Conservation (phyloP, 2,888 invertebrate species). For the Mycalesis mineus region DNA sequence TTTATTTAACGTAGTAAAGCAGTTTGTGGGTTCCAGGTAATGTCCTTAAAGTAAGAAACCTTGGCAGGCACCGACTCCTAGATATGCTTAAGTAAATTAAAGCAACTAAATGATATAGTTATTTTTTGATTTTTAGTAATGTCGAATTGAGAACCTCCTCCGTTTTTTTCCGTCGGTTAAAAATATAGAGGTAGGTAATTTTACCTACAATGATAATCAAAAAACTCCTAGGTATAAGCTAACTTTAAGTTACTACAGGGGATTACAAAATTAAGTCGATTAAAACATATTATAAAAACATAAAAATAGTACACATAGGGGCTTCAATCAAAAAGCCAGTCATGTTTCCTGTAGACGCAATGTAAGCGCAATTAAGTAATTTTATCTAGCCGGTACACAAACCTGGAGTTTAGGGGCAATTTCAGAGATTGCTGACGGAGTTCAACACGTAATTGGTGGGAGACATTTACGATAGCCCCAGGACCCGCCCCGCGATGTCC, state of each 20-base stretch:
- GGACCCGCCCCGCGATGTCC: conserved; percentile 50
- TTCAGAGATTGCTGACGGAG: conserved; percentile 38
- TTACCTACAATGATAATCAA: too few species aligned
- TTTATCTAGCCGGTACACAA: conserved; percentile 9
- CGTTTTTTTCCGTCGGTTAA: too few species aligned
- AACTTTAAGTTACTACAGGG: neutral
- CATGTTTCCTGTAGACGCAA: neutral
- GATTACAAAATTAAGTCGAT: neutral
- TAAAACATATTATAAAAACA: neutral
- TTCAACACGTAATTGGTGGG: conserved; percentile 50
- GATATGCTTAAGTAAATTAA: too few species aligned
- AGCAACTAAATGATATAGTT: too few species aligned
- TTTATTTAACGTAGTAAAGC: too few species aligned
- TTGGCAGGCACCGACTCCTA: too few species aligned
- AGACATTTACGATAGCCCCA: conserved; percentile 44
- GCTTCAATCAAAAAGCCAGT: neutral
- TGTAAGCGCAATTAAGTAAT: conserved; percentile 18
- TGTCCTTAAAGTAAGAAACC: too few species aligned
- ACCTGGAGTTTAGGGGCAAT: conserved; percentile 31
- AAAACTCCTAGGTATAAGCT: too few species aligned
- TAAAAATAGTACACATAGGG: neutral
- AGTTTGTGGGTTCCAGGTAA: too few species aligned
- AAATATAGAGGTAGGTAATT: too few species aligned
- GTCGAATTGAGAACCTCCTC: too few species aligned
- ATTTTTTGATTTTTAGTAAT: too few species aligned